Percentiles rank a stretch among this genome's conserved stretches.
Evolutionary conservation across 2,113 vertebrate genomes (phyloP).

Genomic region (Pavo muticus): DNA sequence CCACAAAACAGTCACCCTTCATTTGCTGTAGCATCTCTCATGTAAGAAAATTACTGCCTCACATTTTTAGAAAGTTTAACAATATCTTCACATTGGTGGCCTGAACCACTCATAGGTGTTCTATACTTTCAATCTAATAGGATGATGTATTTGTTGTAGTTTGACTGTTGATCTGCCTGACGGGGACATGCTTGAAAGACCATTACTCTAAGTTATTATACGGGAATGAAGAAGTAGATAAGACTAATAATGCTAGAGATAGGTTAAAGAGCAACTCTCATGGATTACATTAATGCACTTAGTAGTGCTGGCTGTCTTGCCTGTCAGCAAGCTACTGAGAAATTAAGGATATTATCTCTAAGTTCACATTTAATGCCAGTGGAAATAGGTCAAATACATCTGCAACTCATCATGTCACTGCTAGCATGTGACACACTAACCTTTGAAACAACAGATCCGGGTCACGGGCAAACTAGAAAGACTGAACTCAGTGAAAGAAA

Average conservation of each 20-base stretch:
- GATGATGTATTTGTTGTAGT: neutral
- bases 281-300: neutral
- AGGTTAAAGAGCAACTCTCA: neutral
- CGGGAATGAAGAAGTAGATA: neutral
- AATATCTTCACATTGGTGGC: neutral
- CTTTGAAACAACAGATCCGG: neutral
- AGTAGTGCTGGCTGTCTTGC: neutral
- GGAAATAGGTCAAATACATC: conserved; percentile 11
- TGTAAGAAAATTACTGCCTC: neutral
- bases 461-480: neutral
- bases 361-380: neutral
- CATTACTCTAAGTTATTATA: neutral
- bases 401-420: neutral
- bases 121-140: neutral
- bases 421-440: neutral
- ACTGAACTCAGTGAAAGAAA: neutral
- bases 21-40: neutral
- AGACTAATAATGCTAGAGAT: neutral
- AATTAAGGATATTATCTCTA: neutral
- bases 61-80: neutral
- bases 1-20: neutral
- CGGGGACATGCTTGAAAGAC: neutral
- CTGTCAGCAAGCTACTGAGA: neutral
- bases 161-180: neutral
- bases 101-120: neutral